Evolutionary conservation across 2,888 invertebrate genomes (phyloP), one percentile per base, ranked within the genome.

Genomic region (Creontiades dilutus): DNA sequence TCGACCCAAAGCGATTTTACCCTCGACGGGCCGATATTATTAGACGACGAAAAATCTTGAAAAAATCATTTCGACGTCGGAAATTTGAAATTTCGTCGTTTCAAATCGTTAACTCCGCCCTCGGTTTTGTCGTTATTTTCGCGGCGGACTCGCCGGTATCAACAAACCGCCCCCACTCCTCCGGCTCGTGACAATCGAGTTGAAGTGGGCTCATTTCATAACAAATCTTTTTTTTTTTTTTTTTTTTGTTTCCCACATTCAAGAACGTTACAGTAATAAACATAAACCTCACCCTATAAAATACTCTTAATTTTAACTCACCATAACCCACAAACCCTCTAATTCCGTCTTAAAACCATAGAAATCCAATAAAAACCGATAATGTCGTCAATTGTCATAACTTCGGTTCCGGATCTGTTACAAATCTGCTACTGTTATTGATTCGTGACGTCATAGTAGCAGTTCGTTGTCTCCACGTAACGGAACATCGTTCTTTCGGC

Each of bases 141-240:
- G 27, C 81, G 81, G 27, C 47, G 19, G 68, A 19, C 75, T 90
- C 86, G 89, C 90, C 90, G 90, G 90, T 89, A 81, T 86, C 86
- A 90, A 90, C 89, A 90, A 90, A 89, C 89, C 76, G 27, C 57
- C 28, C 90, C 86, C 86, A 84, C 90, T 84, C 90, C 89, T 46
- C 86, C 47, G 3, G 3, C 78, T 57, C 68, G 0, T 68, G 68
- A 68, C 68, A 68, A 61, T 61, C 61, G 61, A 68, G 68, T 68
- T 68, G 23, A 68, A 23, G 68, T 23, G 23, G 23, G 23, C 68
- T 68, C 23, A 23, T 68, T 68, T 68, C 68, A 68, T 68, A 68
- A 68, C 68, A 68, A 23, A 68, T 23, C 23, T 7, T 23, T 68
- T 68, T 23, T 52, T 14, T 52, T 52, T 52, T 7, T 5, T 52